These are phyloP conservation scores for Orycteropus afer DNA, from an alignment of 2,113 vertebrate species.

Conservation along the genomic window DNA sequence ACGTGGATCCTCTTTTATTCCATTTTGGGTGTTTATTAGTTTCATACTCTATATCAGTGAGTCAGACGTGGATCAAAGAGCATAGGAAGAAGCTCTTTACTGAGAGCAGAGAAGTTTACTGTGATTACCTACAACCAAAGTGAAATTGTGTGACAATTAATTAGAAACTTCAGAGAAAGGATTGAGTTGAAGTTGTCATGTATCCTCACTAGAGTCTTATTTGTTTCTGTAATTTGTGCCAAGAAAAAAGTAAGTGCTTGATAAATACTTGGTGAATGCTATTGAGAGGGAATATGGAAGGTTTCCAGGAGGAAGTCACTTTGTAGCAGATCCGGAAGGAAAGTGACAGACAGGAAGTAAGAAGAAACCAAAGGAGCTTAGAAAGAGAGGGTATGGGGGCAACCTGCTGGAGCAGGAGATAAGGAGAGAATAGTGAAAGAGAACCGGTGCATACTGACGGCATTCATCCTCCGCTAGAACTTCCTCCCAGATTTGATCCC, in stretches of 20 bases:
- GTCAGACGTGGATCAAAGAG: background rate
- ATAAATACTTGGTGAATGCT: no score
- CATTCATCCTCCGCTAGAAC: background rate
- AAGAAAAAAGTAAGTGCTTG: background rate
- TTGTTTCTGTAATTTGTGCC: background rate
- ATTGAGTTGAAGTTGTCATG: background rate
- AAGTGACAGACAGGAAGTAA: slow-evolving; percentile 21
- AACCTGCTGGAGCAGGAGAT: background rate
- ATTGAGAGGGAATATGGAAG: background rate
- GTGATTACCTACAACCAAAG: background rate
- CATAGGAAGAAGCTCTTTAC: background rate
- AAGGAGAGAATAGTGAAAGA: background rate
- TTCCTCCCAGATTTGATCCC: background rate
- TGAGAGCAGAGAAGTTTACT: background rate
- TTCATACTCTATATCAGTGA: background rate
- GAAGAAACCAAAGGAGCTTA: background rate
- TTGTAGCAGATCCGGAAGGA: background rate
- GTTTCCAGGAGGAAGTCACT: background rate
- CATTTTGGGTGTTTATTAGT: background rate
- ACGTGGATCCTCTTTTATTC: background rate
- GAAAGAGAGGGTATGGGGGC: background rate
- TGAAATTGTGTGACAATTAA: background rate
- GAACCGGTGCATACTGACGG: background rate
- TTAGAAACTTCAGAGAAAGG: background rate
- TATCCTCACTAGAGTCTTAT: background rate